Evolutionary conservation across 2,113 vertebrate species (phyloP), one percentile per base, ranked within the genome.

Genomic region (Gopherus evgoodei): DNA sequence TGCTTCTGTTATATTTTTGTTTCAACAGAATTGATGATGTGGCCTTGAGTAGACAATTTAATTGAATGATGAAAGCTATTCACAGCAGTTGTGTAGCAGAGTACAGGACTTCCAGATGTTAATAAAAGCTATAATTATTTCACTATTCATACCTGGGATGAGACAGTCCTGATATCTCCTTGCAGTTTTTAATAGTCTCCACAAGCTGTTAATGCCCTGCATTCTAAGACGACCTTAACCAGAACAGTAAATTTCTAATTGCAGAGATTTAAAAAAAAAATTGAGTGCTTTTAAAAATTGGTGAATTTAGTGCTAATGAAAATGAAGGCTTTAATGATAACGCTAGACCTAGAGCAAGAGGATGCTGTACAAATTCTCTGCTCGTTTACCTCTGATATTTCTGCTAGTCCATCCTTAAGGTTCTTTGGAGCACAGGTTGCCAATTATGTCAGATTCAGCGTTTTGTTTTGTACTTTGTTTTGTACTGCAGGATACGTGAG

Each of bases 21-120:
- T 95, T 96, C 87, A 21, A 1, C 27, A 59, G 89, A 88, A 96
- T 93, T 90, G 90, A 95, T 97, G 95, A 81, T 44, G 11, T 8
- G 83, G 86, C 96, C 95, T 95, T 95, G 95, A 83, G 83, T 69
- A 95, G 95, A 93, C 84, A 94, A 29, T 98, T 97, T 94, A 83
- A 97, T 91, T 94, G 97, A 94, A 82, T 49, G 91, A 94, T 97
- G 94, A 89, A 94, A 91, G 85, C 56, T 90, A 53, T 90, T 89
- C 81, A 52, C 86, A 75, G 72, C 53, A 78, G 94, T 97, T 96
- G 93, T 81, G 86, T 92, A 86, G 84, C 87, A 88, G 62, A 86
- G 62, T 35, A n/a, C 59, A 75, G 84, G 72, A 31, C 86, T 88
- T 92, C 94, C 87, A 89, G 79, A 56, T 78, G 84, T 83, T 90